Evolutionary conservation across 2,888 invertebrate species (phyloP).

Genomic region (Himalopsyche japonica): DNA sequence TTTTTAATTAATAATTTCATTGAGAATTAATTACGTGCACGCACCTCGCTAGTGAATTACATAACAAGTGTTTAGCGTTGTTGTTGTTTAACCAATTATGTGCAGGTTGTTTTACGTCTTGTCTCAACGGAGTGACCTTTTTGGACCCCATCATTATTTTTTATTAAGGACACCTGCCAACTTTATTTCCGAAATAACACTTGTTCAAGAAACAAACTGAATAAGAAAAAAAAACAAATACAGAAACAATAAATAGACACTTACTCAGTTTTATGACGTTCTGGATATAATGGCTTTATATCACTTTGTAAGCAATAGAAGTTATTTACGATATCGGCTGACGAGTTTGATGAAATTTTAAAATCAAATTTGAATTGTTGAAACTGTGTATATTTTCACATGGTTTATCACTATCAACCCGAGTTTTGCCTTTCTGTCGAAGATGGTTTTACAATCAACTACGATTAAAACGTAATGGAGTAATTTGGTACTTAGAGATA

Average conservation of each 20-base stretch:
- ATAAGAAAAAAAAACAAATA: background rate
- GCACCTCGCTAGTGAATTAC: background rate
- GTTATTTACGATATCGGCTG: no score
- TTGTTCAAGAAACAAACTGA: background rate
- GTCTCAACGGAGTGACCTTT: background rate
- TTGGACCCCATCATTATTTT: background rate
- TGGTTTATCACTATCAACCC: no score
- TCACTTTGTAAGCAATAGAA: no score
- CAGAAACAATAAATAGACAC: background rate
- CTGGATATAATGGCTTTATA: no score
- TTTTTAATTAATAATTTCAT: no score
- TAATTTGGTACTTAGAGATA: no score
- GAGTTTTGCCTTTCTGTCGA: no score
- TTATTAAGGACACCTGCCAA: background rate
- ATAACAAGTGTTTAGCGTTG: background rate
- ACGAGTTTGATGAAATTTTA: no score
- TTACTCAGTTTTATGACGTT: background rate
- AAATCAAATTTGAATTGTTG: no score
- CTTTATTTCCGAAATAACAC: background rate
- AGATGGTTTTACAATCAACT: no score
- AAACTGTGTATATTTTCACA: no score
- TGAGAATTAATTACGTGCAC: background rate
- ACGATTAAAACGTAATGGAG: no score
- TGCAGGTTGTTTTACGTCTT: background rate
- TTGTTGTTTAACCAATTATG: background rate